Evolutionary conservation across 92 coral and sea anemone genomes (phyloP).

Genomic region (Scolanthus callimorphus): DNA sequence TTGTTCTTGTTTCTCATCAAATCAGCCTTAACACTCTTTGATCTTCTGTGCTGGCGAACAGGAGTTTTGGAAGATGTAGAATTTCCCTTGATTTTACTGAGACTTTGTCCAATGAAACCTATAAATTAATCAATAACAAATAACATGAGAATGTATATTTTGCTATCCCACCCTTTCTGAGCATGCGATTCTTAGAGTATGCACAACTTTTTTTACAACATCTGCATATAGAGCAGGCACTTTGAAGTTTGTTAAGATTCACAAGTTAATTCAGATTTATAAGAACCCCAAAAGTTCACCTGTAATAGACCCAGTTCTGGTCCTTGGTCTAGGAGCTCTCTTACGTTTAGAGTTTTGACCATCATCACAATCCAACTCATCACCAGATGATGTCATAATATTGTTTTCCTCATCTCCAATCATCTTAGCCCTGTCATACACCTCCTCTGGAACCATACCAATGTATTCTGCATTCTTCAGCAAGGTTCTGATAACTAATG

Average conservation of each 20-base stretch:
- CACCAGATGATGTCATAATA: conserved; percentile 89
- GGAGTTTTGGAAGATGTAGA: conserved; percentile 62
- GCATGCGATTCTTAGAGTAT: too few relatives aligned
- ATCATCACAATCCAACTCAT: conserved; percentile 83
- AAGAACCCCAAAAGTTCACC: conserved; percentile 64
- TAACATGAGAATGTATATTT: too few relatives aligned
- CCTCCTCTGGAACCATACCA: conserved; percentile 82
- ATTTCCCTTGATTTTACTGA: conserved; percentile 61
- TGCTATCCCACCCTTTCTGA: too few relatives aligned
- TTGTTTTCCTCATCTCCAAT: conserved; percentile 67
- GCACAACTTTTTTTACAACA: too few relatives aligned
- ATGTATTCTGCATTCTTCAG: conserved; percentile 78
- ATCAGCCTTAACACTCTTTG: conserved; percentile 94
- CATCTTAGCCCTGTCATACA: conserved; percentile 76
- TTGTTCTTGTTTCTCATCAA: conserved; percentile 67
- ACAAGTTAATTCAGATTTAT: too few relatives aligned
- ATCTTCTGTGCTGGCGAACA: conserved; percentile 74
- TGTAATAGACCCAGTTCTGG: conserved; percentile 85
- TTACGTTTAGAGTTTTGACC: conserved; percentile 29
- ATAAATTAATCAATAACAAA: too few relatives aligned
- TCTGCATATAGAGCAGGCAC: too few relatives aligned
- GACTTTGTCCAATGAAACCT: conserved; percentile 91
- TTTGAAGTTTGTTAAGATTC: too few relatives aligned
- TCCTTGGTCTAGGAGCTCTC: conserved; percentile 60
- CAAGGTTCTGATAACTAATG: conserved; percentile 68